phyloP scores from a whole-genome alignment of 1,140 invertebrate species.

The Coenobita brevimanus region DNA sequence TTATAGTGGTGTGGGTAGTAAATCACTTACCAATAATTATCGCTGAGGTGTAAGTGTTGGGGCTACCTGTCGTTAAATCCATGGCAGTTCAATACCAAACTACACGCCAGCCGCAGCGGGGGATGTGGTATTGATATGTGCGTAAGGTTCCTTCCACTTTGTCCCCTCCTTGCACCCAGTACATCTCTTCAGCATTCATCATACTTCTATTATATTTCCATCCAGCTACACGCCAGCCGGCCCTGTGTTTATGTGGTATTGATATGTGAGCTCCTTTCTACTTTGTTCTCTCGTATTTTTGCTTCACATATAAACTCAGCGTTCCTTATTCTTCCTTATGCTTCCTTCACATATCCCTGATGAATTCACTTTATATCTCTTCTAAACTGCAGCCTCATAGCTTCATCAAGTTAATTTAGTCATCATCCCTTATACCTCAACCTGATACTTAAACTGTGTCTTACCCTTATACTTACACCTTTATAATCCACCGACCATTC shows the following conservation, averaged over 20 bases:
- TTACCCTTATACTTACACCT: too few relatives aligned
- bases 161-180: neutral
- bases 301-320: neutral
- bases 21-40: conserved; percentile 17
- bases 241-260: too few relatives aligned
- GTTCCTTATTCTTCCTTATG: neutral
- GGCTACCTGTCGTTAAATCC: conserved; percentile 13
- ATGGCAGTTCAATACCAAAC: neutral
- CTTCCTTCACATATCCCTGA: neutral
- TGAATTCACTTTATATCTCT: neutral
- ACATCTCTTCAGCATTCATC: neutral
- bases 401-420: too few relatives aligned
- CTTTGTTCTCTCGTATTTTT: neutral
- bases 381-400: too few relatives aligned
- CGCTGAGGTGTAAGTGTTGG: neutral
- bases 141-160: neutral
- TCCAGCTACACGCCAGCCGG: too few relatives aligned
- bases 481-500: too few relatives aligned
- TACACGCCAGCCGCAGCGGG: neutral
- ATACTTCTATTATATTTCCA: neutral
- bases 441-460: too few relatives aligned
- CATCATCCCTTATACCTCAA: neutral
- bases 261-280: neutral
- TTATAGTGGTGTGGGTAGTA: neutral
- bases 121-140: neutral